Evolutionary conservation across 2,888 invertebrate genomes (phyloP).

Genomic region (Crematogaster levior): DNA sequence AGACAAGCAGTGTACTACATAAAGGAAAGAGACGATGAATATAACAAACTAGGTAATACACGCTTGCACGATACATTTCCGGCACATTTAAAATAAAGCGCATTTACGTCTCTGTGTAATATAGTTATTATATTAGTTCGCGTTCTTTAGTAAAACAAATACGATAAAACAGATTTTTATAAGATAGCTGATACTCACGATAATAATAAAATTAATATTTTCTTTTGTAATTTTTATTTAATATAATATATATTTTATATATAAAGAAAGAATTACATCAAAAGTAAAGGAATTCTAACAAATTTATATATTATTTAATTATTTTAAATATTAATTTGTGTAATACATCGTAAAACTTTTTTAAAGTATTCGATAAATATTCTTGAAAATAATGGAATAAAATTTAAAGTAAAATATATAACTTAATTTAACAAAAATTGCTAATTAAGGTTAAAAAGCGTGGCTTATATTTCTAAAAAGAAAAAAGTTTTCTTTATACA

Average conservation of each 20-base stretch:
- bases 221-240: not conserved
- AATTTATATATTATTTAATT: not conserved
- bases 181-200: not conserved
- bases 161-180: not conserved
- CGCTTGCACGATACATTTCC: conserved; percentile 16
- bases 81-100: conserved; percentile 20
- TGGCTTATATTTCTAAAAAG: not conserved
- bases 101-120: conserved; percentile 13
- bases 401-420: not conserved
- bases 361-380: not conserved
- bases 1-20: conserved; percentile 1
- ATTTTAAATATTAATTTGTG: not conserved
- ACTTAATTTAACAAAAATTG: conserved; percentile 11
- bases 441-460: not conserved
- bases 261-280: not conserved
- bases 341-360: not conserved
- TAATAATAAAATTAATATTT: not conserved
- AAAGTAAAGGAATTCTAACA: not conserved
- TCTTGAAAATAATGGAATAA: not conserved
- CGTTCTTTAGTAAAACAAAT: not conserved
- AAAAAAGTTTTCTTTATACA: not conserved
- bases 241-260: too few relatives aligned
- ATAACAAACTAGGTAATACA: conserved; percentile 32
- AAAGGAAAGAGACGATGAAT: conserved; percentile 27
- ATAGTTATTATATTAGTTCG: not conserved